A percentile compares a stretch with the other conserved stretches of the same genome.
These are phyloP conservation scores for Papilio elwesi DNA, from an alignment of 2,888 invertebrate species.

Conservation along the genomic window DNA sequence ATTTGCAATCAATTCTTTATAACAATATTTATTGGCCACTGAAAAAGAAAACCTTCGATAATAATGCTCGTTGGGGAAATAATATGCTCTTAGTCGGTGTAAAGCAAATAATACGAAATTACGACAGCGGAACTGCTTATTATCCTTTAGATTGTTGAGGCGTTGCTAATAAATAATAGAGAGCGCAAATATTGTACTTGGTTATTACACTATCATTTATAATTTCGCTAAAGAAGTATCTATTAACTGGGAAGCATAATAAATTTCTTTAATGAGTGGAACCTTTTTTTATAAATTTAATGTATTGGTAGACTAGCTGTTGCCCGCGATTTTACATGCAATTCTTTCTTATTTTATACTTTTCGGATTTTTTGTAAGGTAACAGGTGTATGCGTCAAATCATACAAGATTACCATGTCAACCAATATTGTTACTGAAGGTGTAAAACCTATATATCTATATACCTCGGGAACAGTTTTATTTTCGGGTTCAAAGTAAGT, in stretches of 20 bases:
- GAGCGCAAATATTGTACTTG: constrained; percentile 23
- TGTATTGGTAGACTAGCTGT: too few relatives aligned
- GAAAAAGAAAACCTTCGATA: constrained; percentile 7
- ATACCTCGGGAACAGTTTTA: too few relatives aligned
- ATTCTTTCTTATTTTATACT: too few relatives aligned
- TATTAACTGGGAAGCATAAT: neutral
- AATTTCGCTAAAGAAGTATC: constrained; percentile 2
- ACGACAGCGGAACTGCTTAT: constrained; percentile 39
- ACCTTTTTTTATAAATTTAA: too few relatives aligned
- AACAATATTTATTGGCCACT: neutral
- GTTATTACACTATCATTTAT: constrained; percentile 21
- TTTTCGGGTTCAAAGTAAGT: too few relatives aligned
- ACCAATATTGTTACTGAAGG: too few relatives aligned
- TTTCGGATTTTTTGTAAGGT: too few relatives aligned
- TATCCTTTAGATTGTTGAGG: constrained; percentile 27
- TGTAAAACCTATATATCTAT: too few relatives aligned
- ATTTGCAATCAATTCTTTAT: neutral
- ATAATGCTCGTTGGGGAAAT: constrained; percentile 20
- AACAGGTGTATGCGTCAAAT: too few relatives aligned
- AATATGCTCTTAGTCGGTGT: constrained; percentile 35
- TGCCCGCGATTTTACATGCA: too few relatives aligned
- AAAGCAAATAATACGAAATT: constrained; percentile 51
- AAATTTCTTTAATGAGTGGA: too few relatives aligned
- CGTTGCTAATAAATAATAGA: constrained; percentile 29
- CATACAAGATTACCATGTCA: too few relatives aligned